Conservation (phyloP, 2,888 invertebrate species). For the Chloroclysta siterata region DNA sequence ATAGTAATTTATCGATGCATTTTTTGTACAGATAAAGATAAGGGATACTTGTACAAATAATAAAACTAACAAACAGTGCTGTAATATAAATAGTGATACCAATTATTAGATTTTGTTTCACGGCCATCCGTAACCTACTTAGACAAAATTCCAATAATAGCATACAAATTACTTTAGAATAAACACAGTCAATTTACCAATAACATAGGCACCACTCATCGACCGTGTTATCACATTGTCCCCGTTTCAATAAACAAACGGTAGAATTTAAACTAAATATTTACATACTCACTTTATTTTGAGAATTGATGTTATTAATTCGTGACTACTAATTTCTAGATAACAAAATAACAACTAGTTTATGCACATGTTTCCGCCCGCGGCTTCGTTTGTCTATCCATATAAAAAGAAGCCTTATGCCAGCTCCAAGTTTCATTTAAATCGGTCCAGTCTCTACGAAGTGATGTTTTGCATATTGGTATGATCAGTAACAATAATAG, state of each 20-base stretch:
- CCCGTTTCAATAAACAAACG: constrained; percentile 22
- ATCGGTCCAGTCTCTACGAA: no score
- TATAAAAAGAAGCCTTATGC: no score
- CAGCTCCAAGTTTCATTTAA: no score
- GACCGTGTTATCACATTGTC: constrained; percentile 23
- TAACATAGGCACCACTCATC: constrained; percentile 13
- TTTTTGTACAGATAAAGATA: no score
- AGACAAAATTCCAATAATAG: not conserved
- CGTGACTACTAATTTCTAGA: constrained; percentile 19
- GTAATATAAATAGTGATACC: no score
- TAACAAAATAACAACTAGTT: not conserved
- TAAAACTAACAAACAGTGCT: no score
- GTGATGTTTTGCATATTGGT: no score
- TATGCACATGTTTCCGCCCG: no score
- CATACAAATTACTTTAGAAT: not conserved
- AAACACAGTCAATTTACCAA: constrained; percentile 8
- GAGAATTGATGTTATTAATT: constrained; percentile 16
- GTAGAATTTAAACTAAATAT: constrained; percentile 11
- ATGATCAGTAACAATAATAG: no score
- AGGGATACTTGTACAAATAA: no score
- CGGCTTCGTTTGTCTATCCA: not conserved
- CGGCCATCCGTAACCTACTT: not conserved
- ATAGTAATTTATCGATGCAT: no score
- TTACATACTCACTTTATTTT: constrained; percentile 9
- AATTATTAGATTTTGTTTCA: not conserved